Percentiles rank a stretch among this genome's conserved stretches.
Evolutionary conservation across 2,888 invertebrate genomes (phyloP).

Genomic region (Tineola bisselliella): DNA sequence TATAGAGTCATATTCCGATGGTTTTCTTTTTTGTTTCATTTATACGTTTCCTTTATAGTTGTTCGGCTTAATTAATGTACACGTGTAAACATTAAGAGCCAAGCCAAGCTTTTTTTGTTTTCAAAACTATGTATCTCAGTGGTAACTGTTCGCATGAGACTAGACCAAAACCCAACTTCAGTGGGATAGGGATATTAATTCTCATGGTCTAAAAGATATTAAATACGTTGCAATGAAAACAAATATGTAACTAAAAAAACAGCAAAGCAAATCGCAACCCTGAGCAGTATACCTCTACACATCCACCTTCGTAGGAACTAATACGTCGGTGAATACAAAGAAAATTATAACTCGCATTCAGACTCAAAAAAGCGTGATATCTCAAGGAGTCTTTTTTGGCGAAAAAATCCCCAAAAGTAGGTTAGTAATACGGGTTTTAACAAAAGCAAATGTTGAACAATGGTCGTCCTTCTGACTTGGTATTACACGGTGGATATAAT

Average conservation of each 20-base stretch:
- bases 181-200: too few relatives aligned
- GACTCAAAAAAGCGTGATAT: constrained; percentile 59
- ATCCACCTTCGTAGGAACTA: constrained; percentile 33
- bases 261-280: constrained; percentile 16
- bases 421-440: constrained; percentile 60
- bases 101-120: too few relatives aligned
- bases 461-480: constrained; percentile 35
- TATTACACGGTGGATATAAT: constrained; percentile 66
- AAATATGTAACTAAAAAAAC: neutral
- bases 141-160: too few relatives aligned
- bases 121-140: too few relatives aligned
- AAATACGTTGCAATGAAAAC: neutral
- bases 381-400: constrained; percentile 39
- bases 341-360: constrained; percentile 55
- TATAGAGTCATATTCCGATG: constrained; percentile 19
- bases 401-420: constrained; percentile 61
- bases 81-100: too few relatives aligned
- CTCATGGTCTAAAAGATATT: neutral
- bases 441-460: constrained; percentile 50
- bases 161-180: too few relatives aligned
- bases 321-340: constrained; percentile 45
- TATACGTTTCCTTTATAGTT: neutral
- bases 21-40: neutral
- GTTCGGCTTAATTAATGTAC: too few relatives aligned
- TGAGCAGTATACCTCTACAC: constrained; percentile 16